phyloP scores from a whole-genome alignment of 1,140 invertebrate genomes.

The Psix sp. region DNA sequence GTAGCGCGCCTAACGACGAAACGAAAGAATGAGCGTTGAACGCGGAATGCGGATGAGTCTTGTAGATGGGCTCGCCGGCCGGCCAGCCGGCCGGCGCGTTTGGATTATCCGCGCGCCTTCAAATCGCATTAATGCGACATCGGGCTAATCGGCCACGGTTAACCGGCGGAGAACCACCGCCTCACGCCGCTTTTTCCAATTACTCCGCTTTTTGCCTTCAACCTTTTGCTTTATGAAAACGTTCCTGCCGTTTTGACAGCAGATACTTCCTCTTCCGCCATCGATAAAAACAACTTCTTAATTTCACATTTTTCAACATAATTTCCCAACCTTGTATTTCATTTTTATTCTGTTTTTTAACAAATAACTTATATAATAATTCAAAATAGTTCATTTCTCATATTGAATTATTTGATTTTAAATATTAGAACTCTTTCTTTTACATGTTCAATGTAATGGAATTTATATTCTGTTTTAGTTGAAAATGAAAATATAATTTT shows the following conservation, averaged over 20 bases:
- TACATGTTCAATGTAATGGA: too few relatives aligned
- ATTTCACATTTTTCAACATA: too few relatives aligned
- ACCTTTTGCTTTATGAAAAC: slow-evolving; percentile 38
- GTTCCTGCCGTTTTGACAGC: slow-evolving; percentile 11
- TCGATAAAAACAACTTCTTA: too few relatives aligned
- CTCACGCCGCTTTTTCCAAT: slow-evolving; percentile 37
- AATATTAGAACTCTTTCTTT: too few relatives aligned
- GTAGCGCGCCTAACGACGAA: slow-evolving; percentile 41
- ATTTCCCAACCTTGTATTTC: too few relatives aligned
- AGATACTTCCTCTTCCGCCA: too few relatives aligned
- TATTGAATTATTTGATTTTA: too few relatives aligned
- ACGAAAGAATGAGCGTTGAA: slow-evolving; percentile 43
- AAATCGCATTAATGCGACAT: slow-evolving; percentile 50
- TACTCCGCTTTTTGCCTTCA: slow-evolving; percentile 5
- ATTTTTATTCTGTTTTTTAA: too few relatives aligned
- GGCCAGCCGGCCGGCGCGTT: slow-evolving; percentile 33
- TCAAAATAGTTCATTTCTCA: too few relatives aligned
- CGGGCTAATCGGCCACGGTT: slow-evolving; percentile 52
- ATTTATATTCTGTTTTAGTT: neutral
- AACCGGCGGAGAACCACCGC: slow-evolving; percentile 29
- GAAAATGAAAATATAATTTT: neutral
- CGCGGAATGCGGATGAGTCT: slow-evolving; percentile 58
- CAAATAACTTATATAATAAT: too few relatives aligned
- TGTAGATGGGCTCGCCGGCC: slow-evolving; percentile 31
- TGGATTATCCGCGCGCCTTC: slow-evolving; percentile 40